These are phyloP conservation scores for Caenorhabditis zanzibari DNA, from an alignment of 2,888 invertebrate genomes.

Conservation along the genomic window DNA sequence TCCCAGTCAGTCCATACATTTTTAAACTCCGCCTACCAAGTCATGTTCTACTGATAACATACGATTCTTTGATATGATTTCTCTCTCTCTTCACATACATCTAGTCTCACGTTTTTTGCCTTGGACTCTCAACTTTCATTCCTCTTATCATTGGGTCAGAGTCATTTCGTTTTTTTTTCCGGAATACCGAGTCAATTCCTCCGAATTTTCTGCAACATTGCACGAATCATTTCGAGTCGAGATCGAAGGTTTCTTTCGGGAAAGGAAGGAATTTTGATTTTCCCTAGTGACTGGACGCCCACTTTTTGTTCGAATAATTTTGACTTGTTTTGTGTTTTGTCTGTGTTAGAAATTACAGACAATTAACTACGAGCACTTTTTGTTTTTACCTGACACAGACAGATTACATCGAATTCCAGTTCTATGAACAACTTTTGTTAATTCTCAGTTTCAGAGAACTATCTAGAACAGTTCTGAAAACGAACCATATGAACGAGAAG, in stretches of 20 bases:
- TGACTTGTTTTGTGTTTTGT: not conserved
- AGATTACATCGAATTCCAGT: not conserved
- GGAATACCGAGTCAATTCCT: slow-evolving; percentile 47
- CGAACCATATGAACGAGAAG: not conserved
- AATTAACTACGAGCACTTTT: slow-evolving; percentile 10
- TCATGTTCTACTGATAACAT: slow-evolving; percentile 56
- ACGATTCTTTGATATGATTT: slow-evolving; percentile 42
- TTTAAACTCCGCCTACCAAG: slow-evolving; percentile 33
- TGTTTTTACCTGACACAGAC: slow-evolving; percentile 6
- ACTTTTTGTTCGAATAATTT: slow-evolving; percentile 11
- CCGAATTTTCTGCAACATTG: slow-evolving; percentile 22
- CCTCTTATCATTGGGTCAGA: slow-evolving; percentile 51
- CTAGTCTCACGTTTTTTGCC: slow-evolving; percentile 33
- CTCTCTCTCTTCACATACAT: slow-evolving; percentile 36
- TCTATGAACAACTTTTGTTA: not conserved
- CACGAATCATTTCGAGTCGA: slow-evolving; percentile 18
- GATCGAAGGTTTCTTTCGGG: not conserved
- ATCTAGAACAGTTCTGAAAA: not conserved
- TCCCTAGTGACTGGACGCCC: not conserved
- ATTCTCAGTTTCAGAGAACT: not conserved
- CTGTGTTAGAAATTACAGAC: slow-evolving; percentile 24
- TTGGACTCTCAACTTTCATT: slow-evolving; percentile 32
- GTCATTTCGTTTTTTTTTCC: slow-evolving; percentile 35
- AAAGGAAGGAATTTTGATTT: not conserved
- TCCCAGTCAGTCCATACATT: slow-evolving; percentile 3